These are phyloP conservation scores for Callimico goeldii DNA, from an alignment of 2,797 vertebrate species.

Conservation along the genomic window DNA sequence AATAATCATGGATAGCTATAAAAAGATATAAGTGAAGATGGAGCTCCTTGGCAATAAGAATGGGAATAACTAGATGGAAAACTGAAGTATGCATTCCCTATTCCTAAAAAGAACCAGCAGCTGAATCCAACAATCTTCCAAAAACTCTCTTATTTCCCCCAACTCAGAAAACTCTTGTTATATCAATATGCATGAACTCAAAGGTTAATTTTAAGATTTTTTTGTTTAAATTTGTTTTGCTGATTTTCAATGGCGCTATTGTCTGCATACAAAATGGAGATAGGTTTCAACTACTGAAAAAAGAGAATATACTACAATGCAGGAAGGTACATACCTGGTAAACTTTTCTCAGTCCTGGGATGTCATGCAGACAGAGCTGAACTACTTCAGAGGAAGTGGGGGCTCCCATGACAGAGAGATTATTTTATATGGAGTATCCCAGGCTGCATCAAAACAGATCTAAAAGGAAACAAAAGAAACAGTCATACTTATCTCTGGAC, in stretches of 20 bases:
- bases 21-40: not conserved
- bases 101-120: conserved; percentile 9
- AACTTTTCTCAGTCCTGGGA: not conserved
- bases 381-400: not conserved
- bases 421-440: not conserved
- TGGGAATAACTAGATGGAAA: not conserved
- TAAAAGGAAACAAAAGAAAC: conserved; percentile 17
- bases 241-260: not conserved
- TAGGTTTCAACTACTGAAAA: not conserved
- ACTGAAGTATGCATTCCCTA: not conserved
- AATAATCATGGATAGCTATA: not conserved
- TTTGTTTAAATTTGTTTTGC: conserved; percentile 9
- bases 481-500: not conserved
- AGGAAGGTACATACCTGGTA: not conserved
- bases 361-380: not conserved
- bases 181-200: not conserved
- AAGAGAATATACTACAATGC: not conserved
- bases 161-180: not conserved
- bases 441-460: conserved; percentile 8
- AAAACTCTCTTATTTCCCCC: not conserved
- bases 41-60: not conserved
- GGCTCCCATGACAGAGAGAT: not conserved
- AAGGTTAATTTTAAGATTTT: conserved; percentile 28
- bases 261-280: not conserved
- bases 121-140: not conserved